Evolutionary conservation across 2,888 invertebrate species (phyloP).

Genomic region (Sipha maydis): DNA sequence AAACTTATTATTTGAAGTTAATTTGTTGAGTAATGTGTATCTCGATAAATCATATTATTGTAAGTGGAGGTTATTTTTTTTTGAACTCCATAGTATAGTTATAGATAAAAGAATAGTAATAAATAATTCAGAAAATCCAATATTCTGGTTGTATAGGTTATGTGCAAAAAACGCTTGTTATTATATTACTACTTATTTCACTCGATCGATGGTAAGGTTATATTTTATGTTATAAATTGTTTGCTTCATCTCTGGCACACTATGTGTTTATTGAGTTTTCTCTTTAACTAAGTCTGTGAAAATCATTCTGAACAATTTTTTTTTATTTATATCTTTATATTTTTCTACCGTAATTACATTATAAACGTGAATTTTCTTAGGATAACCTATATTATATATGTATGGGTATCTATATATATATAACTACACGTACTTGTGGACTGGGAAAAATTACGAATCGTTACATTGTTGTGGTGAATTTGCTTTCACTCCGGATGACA

Average conservation of each 20-base stretch:
- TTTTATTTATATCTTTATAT: slow-evolving; percentile 31
- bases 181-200: not conserved
- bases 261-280: slow-evolving; percentile 14
- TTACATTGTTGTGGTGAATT: slow-evolving; percentile 47
- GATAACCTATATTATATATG: not conserved
- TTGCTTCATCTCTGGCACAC: not conserved
- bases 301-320: slow-evolving; percentile 30
- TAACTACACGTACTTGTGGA: not conserved
- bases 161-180: not conserved
- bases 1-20: not conserved
- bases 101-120: too few relatives aligned
- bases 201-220: not conserved
- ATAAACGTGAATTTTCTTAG: slow-evolving; percentile 36
- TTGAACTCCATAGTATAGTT: not conserved
- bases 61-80: not conserved
- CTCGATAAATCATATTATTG: not conserved
- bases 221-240: not conserved
- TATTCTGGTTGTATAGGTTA: not conserved
- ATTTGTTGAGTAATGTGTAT: not conserved
- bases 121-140: slow-evolving; percentile 10
- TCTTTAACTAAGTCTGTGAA: slow-evolving; percentile 43
- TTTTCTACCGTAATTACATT: slow-evolving; percentile 15
- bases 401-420: not conserved
- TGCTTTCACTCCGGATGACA: slow-evolving; percentile 58
- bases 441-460: slow-evolving; percentile 44